Evolutionary conservation across 2,888 invertebrate genomes (phyloP), one percentile per base, ranked within the genome.

Genomic region (Coleophora deauratella): DNA sequence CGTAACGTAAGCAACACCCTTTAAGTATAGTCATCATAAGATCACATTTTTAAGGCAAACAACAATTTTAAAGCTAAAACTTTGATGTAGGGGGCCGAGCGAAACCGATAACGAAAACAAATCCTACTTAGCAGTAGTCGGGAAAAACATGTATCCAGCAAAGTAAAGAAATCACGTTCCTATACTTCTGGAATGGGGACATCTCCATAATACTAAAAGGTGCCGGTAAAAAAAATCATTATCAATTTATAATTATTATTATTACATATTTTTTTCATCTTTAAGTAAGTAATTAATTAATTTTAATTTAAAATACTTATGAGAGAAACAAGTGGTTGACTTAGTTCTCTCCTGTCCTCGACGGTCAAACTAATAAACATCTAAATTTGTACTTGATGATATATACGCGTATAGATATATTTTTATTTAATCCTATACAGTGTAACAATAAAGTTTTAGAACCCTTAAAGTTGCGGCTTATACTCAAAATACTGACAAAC

Each of bases 31-130:
- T 73, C 77, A 72, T 84, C 84, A 79, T 79, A 84, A 82, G 81
- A 85, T 84, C 85, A 85, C 84, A 84, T 81, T 85, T 76, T 74
- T 82, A 85, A 85, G 85, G 84, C 85, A 84, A 84, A 85, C 82
- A 82, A 85, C 82, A 84, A 82, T 82, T 72, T 84, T 84, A 84
- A 84, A 84, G 84, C 84, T 85, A 82, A 80, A 79, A 77, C 73
- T 78, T 79, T 75, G 70, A 73, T 72, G 73, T 65, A 64, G 56
- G 52, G 57, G 62, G 59, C 55, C 62, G 67, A 63, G 64, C 62
- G 61, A 61, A 68, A 78, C 69, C 73, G 66, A 69, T 72, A 72
- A 72, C 69, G 63, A 70, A 68, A 54, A 3, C 3, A 21, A 3
- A 21, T 6, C 21, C 21, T 21, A 21, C 21, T 30, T 21, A 21